Base-by-base conservation (phyloP, 2,797 vertebrate genomes). In the Enteromius mattozi region DNA sequence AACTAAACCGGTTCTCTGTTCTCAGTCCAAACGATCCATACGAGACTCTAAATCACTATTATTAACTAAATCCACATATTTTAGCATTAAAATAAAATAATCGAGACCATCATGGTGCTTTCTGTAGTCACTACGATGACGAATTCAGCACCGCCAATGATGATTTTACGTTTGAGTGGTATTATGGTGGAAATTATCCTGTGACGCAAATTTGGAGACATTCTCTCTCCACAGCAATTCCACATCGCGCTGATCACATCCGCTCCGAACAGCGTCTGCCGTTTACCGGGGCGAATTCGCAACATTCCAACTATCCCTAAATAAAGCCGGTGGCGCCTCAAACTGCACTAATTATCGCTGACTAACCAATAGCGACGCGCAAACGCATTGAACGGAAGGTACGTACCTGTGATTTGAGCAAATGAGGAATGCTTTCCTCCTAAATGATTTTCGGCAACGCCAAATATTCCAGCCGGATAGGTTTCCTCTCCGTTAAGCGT, bases 381-480 rank as follows among this genome's bases (percentile, higher is more conserved):
- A 85, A 75, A 49, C 56, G 54, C 27, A 65, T 16, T 51, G 78
- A 63, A 63, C 61, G 42, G 37, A 61, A 85, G 78, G 35, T 75
- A 89, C 89, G 42, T 92, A 95, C 94, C 95, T 94, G 92, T 90
- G 90, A 93, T 85, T 89, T 90, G 88, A 86, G 91, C 91, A 89
- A 87, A 49, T 80, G 82, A 78, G 82, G 61, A 84, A 33, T 33
- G 35, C 49, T 69, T 54, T 78, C 78, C 78, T 75, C 78, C 61
- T 33, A 33, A 66, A 80, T n/a, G 35, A n/a, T 84, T 24, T 51
- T 76, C 17, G 51, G 54, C 21, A 63, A 66, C 40, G 33, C 47
- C 19, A 76, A 61, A 77, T 70, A 84, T 61, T 87, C 72, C 72
- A 81, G 72, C 49, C 78, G 35, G 56, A 24, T 84, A 65, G 7